Evolutionary conservation across 2,888 invertebrate genomes (phyloP).

Genomic region (Hirtodrosophila cameraria): DNA sequence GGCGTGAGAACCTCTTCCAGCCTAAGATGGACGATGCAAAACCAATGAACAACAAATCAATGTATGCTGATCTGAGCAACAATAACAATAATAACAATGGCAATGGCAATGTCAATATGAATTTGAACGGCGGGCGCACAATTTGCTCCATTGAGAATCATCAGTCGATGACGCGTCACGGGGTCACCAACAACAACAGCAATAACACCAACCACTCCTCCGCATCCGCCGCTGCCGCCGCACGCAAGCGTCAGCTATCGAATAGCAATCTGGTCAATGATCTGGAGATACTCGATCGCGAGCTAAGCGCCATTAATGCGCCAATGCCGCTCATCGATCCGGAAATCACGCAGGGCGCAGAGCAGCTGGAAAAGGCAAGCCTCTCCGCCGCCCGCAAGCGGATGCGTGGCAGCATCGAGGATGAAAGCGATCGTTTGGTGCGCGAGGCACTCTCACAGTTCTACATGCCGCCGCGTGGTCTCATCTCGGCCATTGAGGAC

Average conservation of each 20-base stretch:
- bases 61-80: constrained; percentile 14
- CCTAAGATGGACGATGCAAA: constrained; percentile 78
- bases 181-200: constrained; percentile 24
- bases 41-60: constrained; percentile 57
- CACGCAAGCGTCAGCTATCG: constrained; percentile 79
- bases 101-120: constrained; percentile 19
- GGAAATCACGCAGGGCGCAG: constrained; percentile 84
- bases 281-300: constrained; percentile 84
- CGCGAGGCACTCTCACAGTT: constrained; percentile 90
- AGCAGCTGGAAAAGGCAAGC: constrained; percentile 83
- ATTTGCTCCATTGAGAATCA: constrained; percentile 72
- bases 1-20: constrained; percentile 83
- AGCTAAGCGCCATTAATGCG: constrained; percentile 84
- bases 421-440: constrained; percentile 88
- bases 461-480: constrained; percentile 88
- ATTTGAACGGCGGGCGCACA: constrained; percentile 52
- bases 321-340: constrained; percentile 84
- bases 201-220: constrained; percentile 7
- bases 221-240: constrained; percentile 11
- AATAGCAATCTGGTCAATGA: constrained; percentile 84
- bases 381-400: constrained; percentile 83
- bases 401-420: constrained; percentile 85
- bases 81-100: constrained; percentile 31
- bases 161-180: constrained; percentile 47
- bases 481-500: constrained; percentile 88